These are phyloP conservation scores for Rhinichthys klamathensis DNA, from an alignment of 2,113 vertebrate genomes.

Conservation along the genomic window DNA sequence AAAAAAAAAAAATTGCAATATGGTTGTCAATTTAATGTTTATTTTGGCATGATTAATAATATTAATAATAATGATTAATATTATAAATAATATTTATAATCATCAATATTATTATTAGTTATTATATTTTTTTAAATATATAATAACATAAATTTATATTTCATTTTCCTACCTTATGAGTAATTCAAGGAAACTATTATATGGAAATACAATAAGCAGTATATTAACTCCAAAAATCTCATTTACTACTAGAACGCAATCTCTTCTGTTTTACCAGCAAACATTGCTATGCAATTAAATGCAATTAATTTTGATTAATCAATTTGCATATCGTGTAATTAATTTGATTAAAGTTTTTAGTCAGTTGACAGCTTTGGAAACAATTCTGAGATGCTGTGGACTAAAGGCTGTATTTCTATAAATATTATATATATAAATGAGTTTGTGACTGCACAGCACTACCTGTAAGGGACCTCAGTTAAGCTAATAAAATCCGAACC, in stretches of 20 bases:
- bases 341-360: background rate
- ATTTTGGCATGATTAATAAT: background rate
- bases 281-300: too few species aligned
- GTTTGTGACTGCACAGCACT: background rate
- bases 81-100: background rate
- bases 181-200: background rate
- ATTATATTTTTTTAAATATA: background rate
- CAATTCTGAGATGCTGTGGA: background rate
- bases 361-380: background rate
- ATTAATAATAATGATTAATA: background rate
- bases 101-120: background rate
- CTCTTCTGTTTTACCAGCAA: too few species aligned
- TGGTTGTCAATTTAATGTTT: background rate
- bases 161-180: background rate
- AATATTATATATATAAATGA: background rate
- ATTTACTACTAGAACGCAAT: background rate
- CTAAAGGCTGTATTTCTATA: background rate
- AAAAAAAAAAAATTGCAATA: too few species aligned
- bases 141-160: background rate
- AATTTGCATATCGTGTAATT: background rate
- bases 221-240: background rate
- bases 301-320: too few species aligned
- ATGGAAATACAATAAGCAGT: background rate
- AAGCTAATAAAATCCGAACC: slow-evolving; percentile 62
- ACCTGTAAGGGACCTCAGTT: slow-evolving; percentile 42